Conservation (phyloP, 2,113 vertebrate genomes). For the Strigops habroptila region DNA sequence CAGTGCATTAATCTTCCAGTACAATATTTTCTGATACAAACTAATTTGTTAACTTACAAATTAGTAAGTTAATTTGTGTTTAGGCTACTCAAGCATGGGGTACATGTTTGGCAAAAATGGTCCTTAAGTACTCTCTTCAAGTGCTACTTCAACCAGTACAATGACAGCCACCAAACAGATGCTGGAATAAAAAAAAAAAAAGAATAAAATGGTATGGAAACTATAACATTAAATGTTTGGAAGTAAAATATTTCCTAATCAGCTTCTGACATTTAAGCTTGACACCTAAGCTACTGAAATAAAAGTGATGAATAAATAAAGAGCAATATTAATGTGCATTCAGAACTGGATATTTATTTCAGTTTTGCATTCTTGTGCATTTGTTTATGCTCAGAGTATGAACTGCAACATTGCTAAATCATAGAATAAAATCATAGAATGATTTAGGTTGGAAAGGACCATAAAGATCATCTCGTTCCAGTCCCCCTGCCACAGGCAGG, state of each 20-base stretch:
- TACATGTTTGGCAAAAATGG: neutral
- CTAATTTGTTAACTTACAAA: neutral
- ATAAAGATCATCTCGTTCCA: neutral
- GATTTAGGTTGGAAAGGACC: neutral
- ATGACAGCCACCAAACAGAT: neutral
- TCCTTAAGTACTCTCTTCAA: neutral
- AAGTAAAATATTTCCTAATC: neutral
- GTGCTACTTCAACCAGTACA: neutral
- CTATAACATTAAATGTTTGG: neutral
- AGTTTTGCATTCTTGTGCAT: neutral
- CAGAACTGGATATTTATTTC: neutral
- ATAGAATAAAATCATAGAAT: neutral
- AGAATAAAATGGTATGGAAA: rapidly evolving
- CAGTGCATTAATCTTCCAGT: neutral
- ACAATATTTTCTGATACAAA: neutral
- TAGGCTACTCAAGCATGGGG: neutral
- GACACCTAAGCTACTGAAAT: neutral
- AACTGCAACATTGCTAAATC: neutral
- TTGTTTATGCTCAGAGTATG: neutral
- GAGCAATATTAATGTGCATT: neutral
- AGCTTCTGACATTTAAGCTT: neutral
- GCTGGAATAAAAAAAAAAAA: neutral
- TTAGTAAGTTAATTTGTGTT: no score
- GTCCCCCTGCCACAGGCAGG: no score
- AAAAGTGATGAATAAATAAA: neutral